Evolutionary conservation across 2,113 vertebrate genomes (phyloP).

Genomic region (Oncorhynchus keta): DNA sequence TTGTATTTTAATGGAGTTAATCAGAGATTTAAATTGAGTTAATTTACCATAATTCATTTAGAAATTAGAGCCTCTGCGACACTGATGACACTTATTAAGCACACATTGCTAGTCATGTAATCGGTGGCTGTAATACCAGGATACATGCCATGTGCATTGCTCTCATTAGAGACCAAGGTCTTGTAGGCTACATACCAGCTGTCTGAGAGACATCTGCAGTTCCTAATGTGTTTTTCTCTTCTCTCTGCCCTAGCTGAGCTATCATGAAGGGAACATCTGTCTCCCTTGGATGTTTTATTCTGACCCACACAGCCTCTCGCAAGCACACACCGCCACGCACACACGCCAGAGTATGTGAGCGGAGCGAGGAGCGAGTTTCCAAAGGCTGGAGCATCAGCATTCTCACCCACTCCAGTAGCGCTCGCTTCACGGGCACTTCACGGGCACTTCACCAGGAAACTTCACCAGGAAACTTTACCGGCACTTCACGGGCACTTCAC

Average conservation of each 20-base stretch:
- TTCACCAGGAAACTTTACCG: too few species aligned
- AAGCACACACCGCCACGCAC: too few species aligned
- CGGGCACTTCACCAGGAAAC: too few species aligned
- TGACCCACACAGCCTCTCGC: constrained; percentile 15
- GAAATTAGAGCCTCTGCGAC: constrained; percentile 3
- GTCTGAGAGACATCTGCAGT: constrained; percentile 1
- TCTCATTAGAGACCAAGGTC: background rate
- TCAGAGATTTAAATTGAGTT: constrained; percentile 39
- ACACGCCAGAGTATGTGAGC: too few species aligned
- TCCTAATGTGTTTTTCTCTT: background rate
- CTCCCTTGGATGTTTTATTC: constrained; percentile 1
- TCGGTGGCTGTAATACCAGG: background rate
- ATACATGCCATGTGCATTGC: background rate
- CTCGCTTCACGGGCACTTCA: too few species aligned
- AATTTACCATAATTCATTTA: constrained; percentile 34
- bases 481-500: too few species aligned
- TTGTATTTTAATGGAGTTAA: constrained; percentile 51
- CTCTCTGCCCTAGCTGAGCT: background rate
- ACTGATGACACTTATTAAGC: background rate
- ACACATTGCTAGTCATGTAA: background rate
- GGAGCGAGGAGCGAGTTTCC: too few species aligned
- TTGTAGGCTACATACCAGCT: background rate
- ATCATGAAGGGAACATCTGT: constrained; percentile 32
- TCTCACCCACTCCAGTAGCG: too few species aligned
- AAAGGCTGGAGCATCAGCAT: too few species aligned